These are phyloP conservation scores for Agrenia bidenticulata DNA, from an alignment of 2,888 invertebrate species.

Conservation along the genomic window DNA sequence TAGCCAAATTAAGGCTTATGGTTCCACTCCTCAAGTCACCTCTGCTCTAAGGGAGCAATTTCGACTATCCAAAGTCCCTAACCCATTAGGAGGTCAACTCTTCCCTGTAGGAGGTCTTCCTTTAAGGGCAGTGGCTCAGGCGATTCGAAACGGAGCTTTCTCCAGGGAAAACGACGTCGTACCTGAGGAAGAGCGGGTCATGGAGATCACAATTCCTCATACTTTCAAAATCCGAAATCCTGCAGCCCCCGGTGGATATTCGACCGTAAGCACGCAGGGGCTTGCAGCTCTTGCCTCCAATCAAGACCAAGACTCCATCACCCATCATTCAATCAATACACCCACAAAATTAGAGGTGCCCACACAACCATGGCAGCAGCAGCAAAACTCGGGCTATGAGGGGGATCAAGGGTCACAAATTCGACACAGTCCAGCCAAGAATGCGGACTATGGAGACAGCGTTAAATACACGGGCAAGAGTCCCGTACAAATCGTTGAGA, in stretches of 20 bases:
- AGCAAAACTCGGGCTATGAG: too few relatives aligned
- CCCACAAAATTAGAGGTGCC: background rate
- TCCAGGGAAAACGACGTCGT: constrained; percentile 16
- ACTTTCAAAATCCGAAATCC: constrained; percentile 9
- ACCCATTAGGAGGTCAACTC: constrained; percentile 10
- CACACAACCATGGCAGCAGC: too few relatives aligned
- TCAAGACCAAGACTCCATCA: too few relatives aligned
- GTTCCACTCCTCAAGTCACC: constrained; percentile 22
- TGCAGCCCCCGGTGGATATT: background rate
- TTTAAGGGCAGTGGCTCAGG: constrained; percentile 26
- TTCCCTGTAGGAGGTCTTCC: constrained; percentile 23
- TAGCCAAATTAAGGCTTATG: constrained; percentile 22
- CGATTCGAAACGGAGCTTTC: constrained; percentile 28
- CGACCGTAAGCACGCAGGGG: background rate
- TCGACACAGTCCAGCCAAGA: background rate
- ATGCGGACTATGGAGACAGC: constrained; percentile 26
- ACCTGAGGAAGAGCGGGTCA: background rate
- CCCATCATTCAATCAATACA: background rate
- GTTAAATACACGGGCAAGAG: constrained; percentile 18
- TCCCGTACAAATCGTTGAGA: constrained; percentile 24
- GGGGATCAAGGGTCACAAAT: too few relatives aligned
- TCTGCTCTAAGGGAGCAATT: constrained; percentile 21
- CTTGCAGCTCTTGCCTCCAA: background rate
- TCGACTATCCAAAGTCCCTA: constrained; percentile 17
- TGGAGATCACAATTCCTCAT: constrained; percentile 7